Base-by-base conservation (phyloP, 2,797 vertebrate genomes). In the Nyctibius grandis region DNA sequence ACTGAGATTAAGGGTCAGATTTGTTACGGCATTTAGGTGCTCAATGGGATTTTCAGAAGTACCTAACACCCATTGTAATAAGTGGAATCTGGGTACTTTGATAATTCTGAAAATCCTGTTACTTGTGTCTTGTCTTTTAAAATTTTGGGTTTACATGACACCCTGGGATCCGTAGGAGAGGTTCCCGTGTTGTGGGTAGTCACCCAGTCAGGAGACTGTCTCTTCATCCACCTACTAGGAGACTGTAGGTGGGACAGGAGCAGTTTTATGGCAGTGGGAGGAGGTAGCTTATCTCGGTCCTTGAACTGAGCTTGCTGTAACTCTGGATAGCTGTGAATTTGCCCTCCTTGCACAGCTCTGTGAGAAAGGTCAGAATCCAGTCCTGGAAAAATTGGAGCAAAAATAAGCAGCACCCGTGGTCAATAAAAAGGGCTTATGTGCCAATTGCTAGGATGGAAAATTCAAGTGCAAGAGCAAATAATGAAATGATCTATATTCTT, bases 401-500 rank as follows among this genome's bases (percentile, higher is more conserved):
- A 95, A 95, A 73, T 92, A 94, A 94, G 91, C 89, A 89, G 33
- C 78, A 69, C 65, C 83, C 54, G 42, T 64, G 72, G 84, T 90
- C 92, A 95, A 63, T 95, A 92, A 91, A 91, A 95, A 80, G 90
- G 81, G 80, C 61, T 91, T 96, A 91, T 38, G 38, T 92, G 92
- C 88, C 94, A 91, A 22, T 91, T 96, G 72, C 84, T 91, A 73
- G 81, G 88, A 94, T 93, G 92, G 93, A 85, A 95, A 92, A 94
- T 89, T 93, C 89, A 93, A 95, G 94, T 94, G 90, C 88, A 83
- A 81, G 78, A 96, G 84, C 94, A 95, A 95, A 91, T 95, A 95
- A 96, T 94, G 96, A 94, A 94, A 92, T 92, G 74, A 92, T 97
- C 92, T 96, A 76, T 96, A 96, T 97, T 95, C 96, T 90, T 84